Base-by-base conservation (phyloP, 1,140 invertebrate species). In the Grapholita molesta region DNA sequence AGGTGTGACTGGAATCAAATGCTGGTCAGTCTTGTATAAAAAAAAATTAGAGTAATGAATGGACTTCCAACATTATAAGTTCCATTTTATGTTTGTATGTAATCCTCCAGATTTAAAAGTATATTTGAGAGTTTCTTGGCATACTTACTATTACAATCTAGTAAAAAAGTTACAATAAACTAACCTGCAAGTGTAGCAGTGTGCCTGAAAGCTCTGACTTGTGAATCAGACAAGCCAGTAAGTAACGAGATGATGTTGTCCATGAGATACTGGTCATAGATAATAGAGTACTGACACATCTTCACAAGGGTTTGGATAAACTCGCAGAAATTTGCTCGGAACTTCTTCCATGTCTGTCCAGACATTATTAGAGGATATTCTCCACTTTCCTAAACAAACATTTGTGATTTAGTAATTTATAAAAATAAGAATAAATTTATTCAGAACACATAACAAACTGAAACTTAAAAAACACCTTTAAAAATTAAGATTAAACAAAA, bases 181-280 rank as follows among this genome's bases (percentile, higher is more conserved):
- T 82, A 88, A 97, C 96, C 96, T 80, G 97, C 98, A 67, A 99
- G 92, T n/a, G 99, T 99, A 35, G 99, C 98, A 6, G 99, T 99
- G 87, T 99, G 99, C 65, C 99, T 94, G 88, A 99, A 99, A 23
- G 99, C 99, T 86, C 99, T 93, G 23, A 99, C 99, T 95, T 99
- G 98, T 0, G 98, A 99, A 93, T 99, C 99, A 0, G 99, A 99
- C 12, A 99, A 93, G 3, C 98, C 98, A 71, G 98, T 99, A 8
- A 99, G 93, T 25, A 99, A 93, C 0, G 99, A 99, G 76, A 99
- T 99, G 6, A 99, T 96, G 89, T 99, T 99, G 87, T 99, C 99
- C 98, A 99, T 99, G 38, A 99, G 93, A 89, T 98, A 99, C 84
- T 99, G 98, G 92, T 99, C 99, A 84, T 99, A 99, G 79, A 99